phyloP scores from a whole-genome alignment of 2,797 vertebrate genomes.

The Hypotaenidia okinawae region DNA sequence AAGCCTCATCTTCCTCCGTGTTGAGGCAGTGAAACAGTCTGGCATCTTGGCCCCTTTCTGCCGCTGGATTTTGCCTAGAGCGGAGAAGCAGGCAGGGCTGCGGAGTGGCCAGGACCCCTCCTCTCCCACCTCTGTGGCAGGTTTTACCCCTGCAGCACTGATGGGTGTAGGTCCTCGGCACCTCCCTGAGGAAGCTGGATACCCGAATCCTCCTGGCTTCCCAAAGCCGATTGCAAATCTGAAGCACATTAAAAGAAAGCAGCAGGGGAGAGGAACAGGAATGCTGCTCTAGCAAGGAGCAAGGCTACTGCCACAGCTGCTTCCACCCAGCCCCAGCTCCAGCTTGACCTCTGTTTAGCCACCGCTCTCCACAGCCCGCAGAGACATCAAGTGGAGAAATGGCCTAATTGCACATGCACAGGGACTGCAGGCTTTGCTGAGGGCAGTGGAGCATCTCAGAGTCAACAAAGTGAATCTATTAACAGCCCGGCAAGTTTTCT shows the following conservation, averaged over 20 bases:
- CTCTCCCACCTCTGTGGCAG: rapidly evolving
- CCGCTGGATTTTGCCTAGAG: rapidly evolving
- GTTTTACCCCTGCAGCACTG: not conserved
- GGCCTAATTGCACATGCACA: not conserved
- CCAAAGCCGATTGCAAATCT: not conserved
- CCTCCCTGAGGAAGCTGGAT: not conserved
- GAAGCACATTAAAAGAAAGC: not conserved
- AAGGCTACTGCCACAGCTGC: not conserved
- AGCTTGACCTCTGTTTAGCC: not conserved
- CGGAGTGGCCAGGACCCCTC: not conserved
- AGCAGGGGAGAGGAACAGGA: not conserved
- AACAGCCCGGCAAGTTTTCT: not conserved
- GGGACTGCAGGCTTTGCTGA: not conserved
- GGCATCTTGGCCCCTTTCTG: not conserved
- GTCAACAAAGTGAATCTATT: not conserved
- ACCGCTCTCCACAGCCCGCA: not conserved
- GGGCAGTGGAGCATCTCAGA: too few relatives aligned
- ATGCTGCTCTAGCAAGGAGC: not conserved
- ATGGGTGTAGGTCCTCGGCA: not conserved
- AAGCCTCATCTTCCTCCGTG: not conserved
- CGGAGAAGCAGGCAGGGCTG: not conserved
- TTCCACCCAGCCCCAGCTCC: not conserved
- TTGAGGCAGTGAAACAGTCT: not conserved
- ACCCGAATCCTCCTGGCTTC: not conserved
- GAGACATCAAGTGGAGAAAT: conserved; percentile 55